phyloP scores from a whole-genome alignment of 1,140 invertebrate genomes.

The Aporrectodea caliginosa region DNA sequence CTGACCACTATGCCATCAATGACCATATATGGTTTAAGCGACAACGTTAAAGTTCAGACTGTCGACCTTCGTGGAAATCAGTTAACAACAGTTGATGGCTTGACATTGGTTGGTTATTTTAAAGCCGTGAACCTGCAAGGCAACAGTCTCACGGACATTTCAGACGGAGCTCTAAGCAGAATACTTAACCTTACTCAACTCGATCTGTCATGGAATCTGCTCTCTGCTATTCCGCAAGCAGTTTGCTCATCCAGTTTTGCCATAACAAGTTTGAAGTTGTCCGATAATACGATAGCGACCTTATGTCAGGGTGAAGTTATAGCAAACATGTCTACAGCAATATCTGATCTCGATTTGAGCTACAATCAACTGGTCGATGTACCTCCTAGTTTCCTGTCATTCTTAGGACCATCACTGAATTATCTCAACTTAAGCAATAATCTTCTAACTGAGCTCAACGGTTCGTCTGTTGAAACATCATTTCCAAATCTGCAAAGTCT shows the following conservation, averaged over 20 bases:
- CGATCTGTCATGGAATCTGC: neutral
- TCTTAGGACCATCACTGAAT: neutral
- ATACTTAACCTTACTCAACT: neutral
- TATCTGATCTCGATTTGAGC: neutral
- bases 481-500: neutral
- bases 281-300: neutral
- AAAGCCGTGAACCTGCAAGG: neutral
- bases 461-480: neutral
- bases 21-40: neutral
- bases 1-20: neutral
- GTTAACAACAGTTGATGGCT: neutral
- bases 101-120: neutral
- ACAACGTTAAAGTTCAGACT: neutral
- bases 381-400: neutral
- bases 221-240: neutral
- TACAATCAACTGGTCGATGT: neutral
- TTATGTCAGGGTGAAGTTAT: neutral
- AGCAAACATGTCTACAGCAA: neutral
- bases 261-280: neutral
- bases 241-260: neutral
- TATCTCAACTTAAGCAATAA: neutral
- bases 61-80: neutral
- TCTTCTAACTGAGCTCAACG: neutral
- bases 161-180: neutral
- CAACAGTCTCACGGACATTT: neutral